These are phyloP conservation scores for Montipora capitata DNA, from an alignment of 92 coral and sea anemone species.

Conservation along the genomic window DNA sequence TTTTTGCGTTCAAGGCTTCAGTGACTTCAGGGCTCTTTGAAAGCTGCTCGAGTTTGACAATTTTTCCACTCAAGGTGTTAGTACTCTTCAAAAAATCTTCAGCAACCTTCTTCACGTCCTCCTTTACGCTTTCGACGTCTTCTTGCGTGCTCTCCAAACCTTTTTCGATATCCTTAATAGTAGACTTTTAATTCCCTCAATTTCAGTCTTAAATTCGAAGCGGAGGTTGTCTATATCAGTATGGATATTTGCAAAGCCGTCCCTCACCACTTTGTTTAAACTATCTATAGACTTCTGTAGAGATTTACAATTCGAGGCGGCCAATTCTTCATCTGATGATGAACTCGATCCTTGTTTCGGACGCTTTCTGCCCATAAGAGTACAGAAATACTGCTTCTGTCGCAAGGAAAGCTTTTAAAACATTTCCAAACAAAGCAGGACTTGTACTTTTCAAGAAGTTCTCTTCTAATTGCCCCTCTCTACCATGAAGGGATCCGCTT, in stretches of 20 bases:
- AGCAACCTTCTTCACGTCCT: not conserved
- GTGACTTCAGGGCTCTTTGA: conserved; percentile 9
- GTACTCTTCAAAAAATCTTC: not conserved
- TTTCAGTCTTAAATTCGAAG: conserved; percentile 8
- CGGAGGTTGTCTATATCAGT: conserved; percentile 1
- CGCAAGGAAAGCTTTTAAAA: not conserved
- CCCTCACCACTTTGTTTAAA: conserved; percentile 1
- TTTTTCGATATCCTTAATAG: not conserved
- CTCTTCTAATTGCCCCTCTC: too few species aligned
- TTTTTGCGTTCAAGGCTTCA: not conserved
- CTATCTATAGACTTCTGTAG: not conserved
- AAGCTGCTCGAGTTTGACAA: not conserved
- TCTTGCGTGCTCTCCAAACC: not conserved
- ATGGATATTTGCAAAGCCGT: not conserved
- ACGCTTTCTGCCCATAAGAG: not conserved
- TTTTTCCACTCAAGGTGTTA: conserved; percentile 1
- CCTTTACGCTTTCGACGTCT: conserved; percentile 5
- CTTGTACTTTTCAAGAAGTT: too few species aligned
- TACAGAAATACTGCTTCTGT: not conserved
- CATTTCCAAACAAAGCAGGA: too few species aligned
- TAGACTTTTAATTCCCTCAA: not conserved
- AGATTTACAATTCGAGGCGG: not conserved
- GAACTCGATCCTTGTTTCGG: conserved; percentile 13
- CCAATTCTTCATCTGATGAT: not conserved
- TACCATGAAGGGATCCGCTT: too few species aligned